These are phyloP conservation scores for Acanthornis magna DNA, from an alignment of 2,797 vertebrate species.

Conservation along the genomic window DNA sequence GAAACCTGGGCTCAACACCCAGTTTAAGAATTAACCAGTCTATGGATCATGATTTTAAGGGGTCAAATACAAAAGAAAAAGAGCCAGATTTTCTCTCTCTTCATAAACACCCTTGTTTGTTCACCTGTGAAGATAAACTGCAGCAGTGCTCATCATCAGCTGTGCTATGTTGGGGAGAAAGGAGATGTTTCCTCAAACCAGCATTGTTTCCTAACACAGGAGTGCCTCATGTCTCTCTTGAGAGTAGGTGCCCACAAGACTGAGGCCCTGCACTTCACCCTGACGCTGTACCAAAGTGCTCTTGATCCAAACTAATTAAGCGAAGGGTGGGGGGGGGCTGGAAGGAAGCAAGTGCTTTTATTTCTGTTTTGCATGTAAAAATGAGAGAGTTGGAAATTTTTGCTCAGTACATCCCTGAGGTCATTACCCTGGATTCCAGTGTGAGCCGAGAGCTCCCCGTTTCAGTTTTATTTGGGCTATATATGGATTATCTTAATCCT, in stretches of 20 bases:
- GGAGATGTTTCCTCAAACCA: background rate
- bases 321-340: background rate
- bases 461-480: background rate
- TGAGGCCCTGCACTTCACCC: background rate
- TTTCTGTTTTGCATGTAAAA: background rate
- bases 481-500: background rate
- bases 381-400: background rate
- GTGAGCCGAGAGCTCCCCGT: background rate
- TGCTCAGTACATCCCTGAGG: background rate
- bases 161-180: background rate
- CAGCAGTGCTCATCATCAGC: background rate
- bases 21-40: background rate
- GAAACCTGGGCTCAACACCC: rapidly evolving
- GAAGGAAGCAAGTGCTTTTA: background rate
- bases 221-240: background rate
- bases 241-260: background rate
- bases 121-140: background rate
- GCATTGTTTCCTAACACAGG: background rate
- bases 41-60: background rate
- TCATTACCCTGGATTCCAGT: background rate
- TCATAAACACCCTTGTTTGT: background rate
- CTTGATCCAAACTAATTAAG: background rate
- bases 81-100: background rate
- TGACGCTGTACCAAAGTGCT: background rate
- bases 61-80: background rate